Conservation (phyloP, 2,888 invertebrate species). For the Myopa tessellatipennis region DNA sequence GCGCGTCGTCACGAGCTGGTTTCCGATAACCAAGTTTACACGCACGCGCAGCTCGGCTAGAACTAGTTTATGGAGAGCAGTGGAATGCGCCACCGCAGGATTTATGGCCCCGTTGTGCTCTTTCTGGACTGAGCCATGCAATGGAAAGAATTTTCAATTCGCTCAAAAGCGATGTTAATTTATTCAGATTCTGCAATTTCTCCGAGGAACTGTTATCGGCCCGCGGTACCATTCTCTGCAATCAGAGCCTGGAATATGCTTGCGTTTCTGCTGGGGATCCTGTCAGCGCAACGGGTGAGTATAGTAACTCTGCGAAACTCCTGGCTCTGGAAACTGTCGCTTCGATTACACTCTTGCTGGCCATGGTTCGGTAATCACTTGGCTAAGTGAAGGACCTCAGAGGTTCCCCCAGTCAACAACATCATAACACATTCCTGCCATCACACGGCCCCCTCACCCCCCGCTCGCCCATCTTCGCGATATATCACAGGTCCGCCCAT, state of each 20-base stretch:
- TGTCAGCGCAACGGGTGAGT: no score
- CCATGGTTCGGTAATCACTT: background rate
- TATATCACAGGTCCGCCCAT: background rate
- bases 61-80: slow-evolving; percentile 8
- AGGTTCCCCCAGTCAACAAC: background rate
- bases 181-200: background rate
- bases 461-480: background rate
- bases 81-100: background rate
- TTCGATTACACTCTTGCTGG: no score
- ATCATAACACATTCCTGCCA: background rate
- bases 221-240: background rate
- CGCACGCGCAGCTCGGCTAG: background rate
- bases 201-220: slow-evolving; percentile 3
- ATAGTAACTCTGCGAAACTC: no score
- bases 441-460: background rate
- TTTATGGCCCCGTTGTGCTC: background rate
- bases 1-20: slow-evolving; percentile 40
- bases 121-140: background rate
- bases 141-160: background rate
- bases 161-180: background rate
- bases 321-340: no score
- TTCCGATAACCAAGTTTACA: slow-evolving; percentile 8
- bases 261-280: no score
- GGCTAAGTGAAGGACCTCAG: background rate
- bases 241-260: background rate